Conservation (phyloP, 2,888 invertebrate species). For the Ischnus inquisitorius region DNA sequence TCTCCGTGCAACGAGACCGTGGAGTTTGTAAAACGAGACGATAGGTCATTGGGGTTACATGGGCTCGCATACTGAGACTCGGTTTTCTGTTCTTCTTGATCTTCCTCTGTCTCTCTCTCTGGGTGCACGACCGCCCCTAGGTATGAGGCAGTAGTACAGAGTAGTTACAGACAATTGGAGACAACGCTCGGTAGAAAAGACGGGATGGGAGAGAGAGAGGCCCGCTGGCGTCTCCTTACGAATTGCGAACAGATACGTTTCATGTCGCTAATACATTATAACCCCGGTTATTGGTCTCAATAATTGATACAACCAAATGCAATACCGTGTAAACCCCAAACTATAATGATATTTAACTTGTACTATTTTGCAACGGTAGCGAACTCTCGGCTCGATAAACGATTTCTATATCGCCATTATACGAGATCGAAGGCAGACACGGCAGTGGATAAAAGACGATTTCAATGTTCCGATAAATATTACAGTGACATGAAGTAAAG, state of each 20-base stretch:
- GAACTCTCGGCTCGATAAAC: conserved; percentile 1
- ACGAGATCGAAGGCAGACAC: not conserved
- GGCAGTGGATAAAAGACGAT: too few species aligned
- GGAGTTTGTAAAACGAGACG: conserved; percentile 66
- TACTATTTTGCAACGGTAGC: conserved; percentile 47
- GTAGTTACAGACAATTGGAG: conserved; percentile 66
- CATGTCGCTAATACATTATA: conserved; percentile 62
- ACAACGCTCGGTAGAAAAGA: conserved; percentile 54
- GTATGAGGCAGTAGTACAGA: conserved; percentile 53
- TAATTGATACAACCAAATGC: conserved; percentile 43
- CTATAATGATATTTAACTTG: not conserved
- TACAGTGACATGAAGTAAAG: too few species aligned
- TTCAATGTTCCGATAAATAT: too few species aligned
- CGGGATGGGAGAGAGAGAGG: conserved; percentile 31
- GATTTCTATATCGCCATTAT: not conserved
- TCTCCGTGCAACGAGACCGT: conserved; percentile 42
- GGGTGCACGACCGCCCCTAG: conserved; percentile 63
- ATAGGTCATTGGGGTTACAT: conserved; percentile 64
- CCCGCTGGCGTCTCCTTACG: conserved; percentile 60
- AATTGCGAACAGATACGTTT: conserved; percentile 60
- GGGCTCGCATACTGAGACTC: conserved; percentile 31
- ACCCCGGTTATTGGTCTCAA: conserved; percentile 35
- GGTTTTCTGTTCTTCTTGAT: conserved; percentile 42
- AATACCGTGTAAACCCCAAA: conserved; percentile 24
- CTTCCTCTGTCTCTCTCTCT: conserved; percentile 34